Percentiles rank a stretch among this genome's conserved stretches.
phyloP scores from a whole-genome alignment of 2,888 invertebrate species.

The Eupeodes latifasciatus region DNA sequence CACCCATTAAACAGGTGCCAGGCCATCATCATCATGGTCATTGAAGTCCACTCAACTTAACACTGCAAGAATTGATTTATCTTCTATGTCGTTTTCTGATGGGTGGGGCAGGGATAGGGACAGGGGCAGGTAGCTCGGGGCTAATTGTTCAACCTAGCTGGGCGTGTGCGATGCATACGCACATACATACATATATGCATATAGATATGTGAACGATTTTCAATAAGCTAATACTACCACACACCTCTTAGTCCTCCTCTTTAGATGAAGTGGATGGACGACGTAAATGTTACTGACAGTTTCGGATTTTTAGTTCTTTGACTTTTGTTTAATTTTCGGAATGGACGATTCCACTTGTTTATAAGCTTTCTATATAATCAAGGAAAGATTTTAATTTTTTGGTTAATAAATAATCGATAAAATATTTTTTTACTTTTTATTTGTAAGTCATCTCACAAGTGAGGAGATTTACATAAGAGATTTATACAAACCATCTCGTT shows the following conservation, averaged over 20 bases:
- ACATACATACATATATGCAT: not conserved
- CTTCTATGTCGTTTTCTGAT: not conserved
- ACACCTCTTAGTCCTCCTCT: conserved; percentile 40
- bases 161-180: not conserved
- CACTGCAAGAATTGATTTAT: conserved; percentile 36
- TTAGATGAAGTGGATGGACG: conserved; percentile 60
- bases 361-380: not conserved
- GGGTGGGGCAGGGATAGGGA: not conserved
- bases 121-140: not conserved
- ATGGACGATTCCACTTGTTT: conserved; percentile 22
- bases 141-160: not conserved
- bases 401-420: conserved; percentile 51
- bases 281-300: conserved; percentile 56
- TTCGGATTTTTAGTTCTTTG: conserved; percentile 38
- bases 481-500: conserved; percentile 7
- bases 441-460: conserved; percentile 3
- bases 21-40: conserved; percentile 34
- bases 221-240: conserved; percentile 27
- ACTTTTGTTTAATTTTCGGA: conserved; percentile 21
- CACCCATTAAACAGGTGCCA: conserved; percentile 62
- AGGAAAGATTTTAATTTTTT: conserved; percentile 18
- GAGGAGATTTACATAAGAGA: conserved; percentile 14
- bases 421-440: not conserved
- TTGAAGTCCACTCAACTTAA: conserved; percentile 65
- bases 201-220: conserved; percentile 7